Base-by-base conservation (phyloP, 2,888 invertebrate species). In the Empis livida region DNA sequence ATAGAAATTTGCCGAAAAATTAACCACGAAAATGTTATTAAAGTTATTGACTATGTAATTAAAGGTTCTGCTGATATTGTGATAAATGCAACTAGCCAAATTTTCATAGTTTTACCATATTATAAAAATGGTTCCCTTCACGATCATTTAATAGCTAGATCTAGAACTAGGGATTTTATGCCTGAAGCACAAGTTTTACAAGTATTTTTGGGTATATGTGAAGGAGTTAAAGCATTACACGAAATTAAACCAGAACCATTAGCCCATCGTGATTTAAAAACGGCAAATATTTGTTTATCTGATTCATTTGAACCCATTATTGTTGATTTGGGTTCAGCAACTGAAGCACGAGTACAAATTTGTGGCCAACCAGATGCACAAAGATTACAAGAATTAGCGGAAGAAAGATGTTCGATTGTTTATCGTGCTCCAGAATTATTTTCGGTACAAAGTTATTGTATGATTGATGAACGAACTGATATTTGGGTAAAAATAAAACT, bases 391-490 rank as follows among this genome's bases (percentile, higher is more conserved):
- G 92, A 92, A 61, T 68, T 79, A 44, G 90, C 90, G 2, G 85
- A 84, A 43, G 89, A 91, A 67, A 73, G 84, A 50, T 88, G 87
- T 64, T 86, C 88, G 20, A 90, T 92, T 82, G 81, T 89, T 4
- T 93, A 89, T 61, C 71, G 88, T 56, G 87, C 91, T 1, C 92
- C 92, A 1, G 92, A 92, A 65, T 69, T 93, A 44, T 93, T 92
- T 61, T 82, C 82, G 56, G 87, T 91, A 10, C 84, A 89, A 66
- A 80, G 82, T 49, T 82, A 85, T 59, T 79, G 83, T 58, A 78
- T 80, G 57, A 77, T 92, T 47, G 88, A 89, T 63, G 86, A 90
- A 65, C 71, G 86, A 54, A 85, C 86, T 32, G 91, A 92, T 68
- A 82, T 91, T 60, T 92, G 91, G 91, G 68, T 68, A 43, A 35